Evolutionary conservation across 2,888 invertebrate species (phyloP), one percentile per base, ranked within the genome.

Genomic region (Deroplatys truncata): DNA sequence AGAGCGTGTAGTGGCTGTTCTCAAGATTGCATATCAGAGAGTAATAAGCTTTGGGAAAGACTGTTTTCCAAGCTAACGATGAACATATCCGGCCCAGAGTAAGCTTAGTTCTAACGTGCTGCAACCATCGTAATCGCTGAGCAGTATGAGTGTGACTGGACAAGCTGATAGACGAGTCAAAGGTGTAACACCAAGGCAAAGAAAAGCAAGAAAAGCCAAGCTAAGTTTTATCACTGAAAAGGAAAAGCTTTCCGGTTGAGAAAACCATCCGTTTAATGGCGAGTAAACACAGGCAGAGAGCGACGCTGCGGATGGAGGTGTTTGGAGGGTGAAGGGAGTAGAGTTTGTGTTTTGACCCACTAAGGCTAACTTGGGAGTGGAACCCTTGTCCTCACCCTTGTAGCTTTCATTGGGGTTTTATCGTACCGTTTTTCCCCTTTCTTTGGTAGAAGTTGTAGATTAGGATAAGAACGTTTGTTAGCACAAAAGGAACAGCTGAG

Each of bases 201-300:
- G 56, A 20, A 4, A 72, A 72, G 56, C n/a, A n/a, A n/a, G 20
- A 72, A 72, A 72, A 20, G 56, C 25, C 56, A 20, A 56, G 56
- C 49, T 31, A 83, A 87, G n/a, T 87, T 87, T 83, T 87, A 82
- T 87, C 87, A 28, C 87, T 82, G n/a, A 83, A 82, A 31, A 82
- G 87, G 83, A 87, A 87, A 87, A 82, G 82, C 28, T 87, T 87
- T 83, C 82, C 87, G 87, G 87, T 83, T 83, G 87, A 87, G 82
- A 83, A 82, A 87, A 87, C 82, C 87, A 87, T 25, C 82, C 87
- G 83, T 35, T 87, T 87, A 87, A 83, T 87, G 87, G 83, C 82
- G 82, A 28, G 83, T 83, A 87, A 87, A 83, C 87, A 87, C 35
- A 82, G 35, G 87, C 87, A 87, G 25, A 35, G 35, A 43, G 43